phyloP scores from a whole-genome alignment of 2,888 invertebrate species.

The Vesta saturnalis region DNA sequence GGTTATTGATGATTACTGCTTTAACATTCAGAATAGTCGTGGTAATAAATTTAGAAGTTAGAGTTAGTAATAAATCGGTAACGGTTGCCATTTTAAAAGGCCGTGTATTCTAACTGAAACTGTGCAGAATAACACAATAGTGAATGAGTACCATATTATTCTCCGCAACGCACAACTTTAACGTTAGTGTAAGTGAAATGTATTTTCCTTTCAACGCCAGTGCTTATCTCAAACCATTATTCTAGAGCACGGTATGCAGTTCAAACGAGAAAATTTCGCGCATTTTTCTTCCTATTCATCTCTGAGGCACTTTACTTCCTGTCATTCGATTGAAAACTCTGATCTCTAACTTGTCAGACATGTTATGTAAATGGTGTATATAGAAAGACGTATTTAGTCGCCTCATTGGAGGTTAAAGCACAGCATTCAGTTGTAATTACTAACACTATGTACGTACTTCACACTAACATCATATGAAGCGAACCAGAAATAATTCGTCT shows the following conservation, averaged over 20 bases:
- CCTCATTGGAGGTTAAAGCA: neutral
- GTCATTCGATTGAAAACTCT: neutral
- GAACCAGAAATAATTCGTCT: constrained; percentile 33
- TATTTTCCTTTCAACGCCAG: constrained; percentile 48
- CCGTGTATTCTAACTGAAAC: constrained; percentile 38
- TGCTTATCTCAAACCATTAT: constrained; percentile 46
- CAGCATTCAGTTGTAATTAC: constrained; percentile 4
- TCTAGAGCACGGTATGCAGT: constrained; percentile 33
- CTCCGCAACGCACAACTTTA: constrained; percentile 30
- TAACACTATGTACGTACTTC: constrained; percentile 15
- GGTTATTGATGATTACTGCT: constrained; percentile 18
- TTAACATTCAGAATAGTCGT: constrained; percentile 16
- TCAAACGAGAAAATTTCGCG: constrained; percentile 25
- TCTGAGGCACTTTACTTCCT: neutral
- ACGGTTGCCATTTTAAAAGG: constrained; percentile 41
- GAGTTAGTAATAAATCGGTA: constrained; percentile 32
- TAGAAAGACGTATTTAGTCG: constrained; percentile 5
- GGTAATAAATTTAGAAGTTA: constrained; percentile 23
- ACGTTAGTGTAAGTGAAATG: constrained; percentile 47
- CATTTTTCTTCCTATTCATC: constrained; percentile 6
- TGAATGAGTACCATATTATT: constrained; percentile 42
- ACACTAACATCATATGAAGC: constrained; percentile 11
- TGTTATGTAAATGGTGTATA: constrained; percentile 9
- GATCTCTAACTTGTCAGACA: neutral
- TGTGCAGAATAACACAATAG: constrained; percentile 41